phyloP scores from a whole-genome alignment of 2,113 vertebrate genomes.

The Arvicanthis niloticus region DNA sequence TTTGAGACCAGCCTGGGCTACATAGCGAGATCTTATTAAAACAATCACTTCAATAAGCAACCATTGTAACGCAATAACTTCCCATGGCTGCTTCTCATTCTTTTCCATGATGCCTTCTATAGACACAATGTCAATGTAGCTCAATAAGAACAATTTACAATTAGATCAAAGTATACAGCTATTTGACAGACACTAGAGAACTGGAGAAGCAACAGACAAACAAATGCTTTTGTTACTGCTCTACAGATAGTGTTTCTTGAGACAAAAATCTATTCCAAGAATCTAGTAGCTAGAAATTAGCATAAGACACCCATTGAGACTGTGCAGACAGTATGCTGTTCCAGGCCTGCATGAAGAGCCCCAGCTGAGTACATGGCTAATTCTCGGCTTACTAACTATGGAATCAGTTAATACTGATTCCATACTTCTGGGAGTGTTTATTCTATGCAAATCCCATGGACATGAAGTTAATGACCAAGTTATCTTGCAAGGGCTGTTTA shows the following conservation, averaged over 20 bases:
- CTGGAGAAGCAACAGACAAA: background rate
- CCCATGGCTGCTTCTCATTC: background rate
- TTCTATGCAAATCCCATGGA: background rate
- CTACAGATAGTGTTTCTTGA: slow-evolving; percentile 35
- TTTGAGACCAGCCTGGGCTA: background rate
- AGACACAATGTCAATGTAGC: background rate
- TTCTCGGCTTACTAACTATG: background rate
- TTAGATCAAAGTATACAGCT: background rate
- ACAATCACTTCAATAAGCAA: background rate
- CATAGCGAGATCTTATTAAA: background rate
- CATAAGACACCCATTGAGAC: rapidly evolving
- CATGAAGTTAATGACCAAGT: background rate
- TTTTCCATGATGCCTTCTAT: background rate
- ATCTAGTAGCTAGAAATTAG: background rate
- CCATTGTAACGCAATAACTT: background rate
- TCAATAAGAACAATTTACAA: background rate
- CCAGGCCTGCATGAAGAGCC: no score
- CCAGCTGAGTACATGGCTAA: background rate
- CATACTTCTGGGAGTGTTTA: background rate
- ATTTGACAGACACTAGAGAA: background rate
- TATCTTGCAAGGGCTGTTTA: background rate
- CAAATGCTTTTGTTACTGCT: background rate
- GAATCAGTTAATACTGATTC: background rate
- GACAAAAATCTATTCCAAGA: background rate
- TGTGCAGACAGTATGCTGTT: background rate